Base-by-base conservation (phyloP, 2,888 invertebrate species). In the Tipula vernalis region DNA sequence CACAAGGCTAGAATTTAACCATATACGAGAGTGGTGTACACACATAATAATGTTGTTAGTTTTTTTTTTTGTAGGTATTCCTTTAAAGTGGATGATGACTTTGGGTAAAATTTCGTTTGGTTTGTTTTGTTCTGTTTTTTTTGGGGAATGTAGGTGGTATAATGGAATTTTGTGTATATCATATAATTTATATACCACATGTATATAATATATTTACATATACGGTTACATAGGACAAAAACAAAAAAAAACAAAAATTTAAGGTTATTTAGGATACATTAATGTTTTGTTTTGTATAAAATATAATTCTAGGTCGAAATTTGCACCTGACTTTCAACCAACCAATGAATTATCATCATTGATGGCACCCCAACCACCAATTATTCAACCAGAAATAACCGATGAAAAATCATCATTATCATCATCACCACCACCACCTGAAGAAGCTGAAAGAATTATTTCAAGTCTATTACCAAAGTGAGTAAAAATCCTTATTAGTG, bases 391-490 rank as follows among this genome's bases (percentile, higher is more conserved):
- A 83, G 87, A 57, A 86, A 88, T 87, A 87, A 87, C 87, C 87
- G 85, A 88, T 86, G 83, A 88, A 88, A 87, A 88, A 44, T 86
- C 85, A 36, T 85, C 86, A 47, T 28, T 39, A 84, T 86, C 86
- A 87, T 87, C 86, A 87, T 86, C 88, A 88, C 95, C 95, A 87
- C 95, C 95, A 86, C 95, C 95, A 83, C 95, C 95, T 0, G 95
- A 96, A 90, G 95, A 95, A 91, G 96, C 96, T 13, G 94, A 95
- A 90, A 93, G 95, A 88, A 94, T 96, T 89, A 96, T 96, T 89
- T 95, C 95, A 87, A 95, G 95, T 87, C 92, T 96, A 88, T 92
- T 96, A 89, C 95, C 96, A 87, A 95, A 95, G 96, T 96, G 92
- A 92, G 92, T 92, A 88, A 36, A 83, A 86, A 88, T 4, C 86